Base-by-base conservation (phyloP, 2,888 invertebrate species). In the Callyntrura sp. region DNA sequence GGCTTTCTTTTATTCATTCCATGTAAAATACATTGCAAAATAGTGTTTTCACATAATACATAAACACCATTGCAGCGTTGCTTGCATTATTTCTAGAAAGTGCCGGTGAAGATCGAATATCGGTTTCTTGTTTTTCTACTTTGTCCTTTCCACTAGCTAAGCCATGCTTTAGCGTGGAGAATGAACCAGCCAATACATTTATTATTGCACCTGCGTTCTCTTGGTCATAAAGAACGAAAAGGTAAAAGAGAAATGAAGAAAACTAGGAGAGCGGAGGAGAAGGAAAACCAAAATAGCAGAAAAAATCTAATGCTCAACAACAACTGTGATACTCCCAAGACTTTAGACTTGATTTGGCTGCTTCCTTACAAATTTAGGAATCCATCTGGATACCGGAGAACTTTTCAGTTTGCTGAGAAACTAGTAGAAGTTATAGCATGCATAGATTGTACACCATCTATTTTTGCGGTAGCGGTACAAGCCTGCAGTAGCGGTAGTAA, bases 141-240 rank as follows among this genome's bases (percentile, higher is more conserved):
- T n/a, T 51, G 51, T 51, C 62, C 23, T 48, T 20, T 70, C 43
- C 45, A 73, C 45, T 73, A 20, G 43, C n/a, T 73, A 48, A 48
- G 48, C 12, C 23, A 23, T 48, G 48, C 23, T 48, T 73, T 48
- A 11, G 11, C 23, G 73, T 73, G 55, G 35, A 23, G 55, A 79
- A 55, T 35, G 12, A 12, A 35, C 78, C 28, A 79, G 57, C 55
- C 57, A 57, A 79, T 79, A 35, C 35, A 57, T 79, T 79, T 79
- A 57, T 79, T 79, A 57, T 57, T 79, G 78, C 78, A 79, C 78
- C 78, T 79, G 78, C 35, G 78, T 57, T 57, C 78, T 79, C 28
- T 35, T 55, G 55, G 28, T 28, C 55, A 9, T 28, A 28, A 79
- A 9, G 28, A 57, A 57, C 55, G 57, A 5, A 35, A 51, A 68